Evolutionary conservation across 1,140 invertebrate species (phyloP).

Genomic region (Drosophila ironensis): DNA sequence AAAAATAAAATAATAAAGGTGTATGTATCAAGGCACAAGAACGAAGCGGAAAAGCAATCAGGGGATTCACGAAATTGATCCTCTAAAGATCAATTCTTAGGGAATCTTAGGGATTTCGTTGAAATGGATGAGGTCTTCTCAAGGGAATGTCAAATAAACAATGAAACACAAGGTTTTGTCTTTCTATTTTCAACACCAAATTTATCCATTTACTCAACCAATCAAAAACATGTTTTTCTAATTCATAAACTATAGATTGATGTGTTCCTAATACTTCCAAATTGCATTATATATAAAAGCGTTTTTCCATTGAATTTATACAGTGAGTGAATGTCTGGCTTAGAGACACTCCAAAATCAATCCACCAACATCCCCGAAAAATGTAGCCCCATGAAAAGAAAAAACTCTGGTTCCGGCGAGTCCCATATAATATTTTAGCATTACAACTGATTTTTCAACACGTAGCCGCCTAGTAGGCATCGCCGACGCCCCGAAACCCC

Average conservation of each 20-base stretch:
- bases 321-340: no score
- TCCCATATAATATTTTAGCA: constrained; percentile 75
- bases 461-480: constrained; percentile 60
- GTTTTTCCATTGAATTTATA: no score
- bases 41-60: not conserved
- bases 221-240: no score
- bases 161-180: not conserved
- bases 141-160: not conserved
- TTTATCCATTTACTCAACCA: no score
- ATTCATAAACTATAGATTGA: no score
- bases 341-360: constrained; percentile 27
- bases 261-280: no score
- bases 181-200: no score
- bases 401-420: constrained; percentile 16
- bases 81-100: not conserved
- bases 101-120: not conserved
- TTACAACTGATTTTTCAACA: constrained; percentile 74
- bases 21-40: constrained; percentile 10
- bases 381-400: constrained; percentile 11
- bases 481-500: constrained; percentile 43
- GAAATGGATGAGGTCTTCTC: no score
- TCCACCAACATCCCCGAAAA: constrained; percentile 44
- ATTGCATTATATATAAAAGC: no score
- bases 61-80: not conserved
- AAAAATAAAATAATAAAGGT: constrained; percentile 32